These are phyloP conservation scores for Limosa lapponica DNA, from an alignment of 2,797 vertebrate species.

Conservation along the genomic window DNA sequence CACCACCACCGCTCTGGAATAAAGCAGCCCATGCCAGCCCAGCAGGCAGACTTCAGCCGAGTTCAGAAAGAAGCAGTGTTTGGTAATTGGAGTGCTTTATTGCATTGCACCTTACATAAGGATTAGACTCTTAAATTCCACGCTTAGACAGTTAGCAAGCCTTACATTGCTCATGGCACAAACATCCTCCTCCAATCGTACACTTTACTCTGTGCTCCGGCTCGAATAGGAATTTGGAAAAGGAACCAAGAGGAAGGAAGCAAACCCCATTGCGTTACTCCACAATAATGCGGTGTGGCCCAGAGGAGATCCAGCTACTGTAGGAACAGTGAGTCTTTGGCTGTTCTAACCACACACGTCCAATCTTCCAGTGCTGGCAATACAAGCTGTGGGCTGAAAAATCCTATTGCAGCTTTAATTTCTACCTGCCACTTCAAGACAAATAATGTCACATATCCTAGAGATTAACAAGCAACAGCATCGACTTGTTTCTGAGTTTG, in stretches of 20 bases:
- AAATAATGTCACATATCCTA: neutral
- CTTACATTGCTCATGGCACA: neutral
- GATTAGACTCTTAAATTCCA: neutral
- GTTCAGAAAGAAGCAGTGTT: neutral
- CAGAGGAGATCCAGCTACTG: neutral
- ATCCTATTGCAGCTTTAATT: neutral
- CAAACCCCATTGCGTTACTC: neutral
- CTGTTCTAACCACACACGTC: neutral
- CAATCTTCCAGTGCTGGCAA: neutral
- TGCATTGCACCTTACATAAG: neutral
- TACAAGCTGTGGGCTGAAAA: neutral
- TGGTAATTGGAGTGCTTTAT: neutral
- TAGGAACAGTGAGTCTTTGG: neutral
- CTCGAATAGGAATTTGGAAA: neutral
- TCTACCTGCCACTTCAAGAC: neutral
- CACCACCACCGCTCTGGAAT: neutral
- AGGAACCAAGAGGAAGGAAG: neutral
- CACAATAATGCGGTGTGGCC: accelerated
- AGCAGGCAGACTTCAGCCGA: neutral
- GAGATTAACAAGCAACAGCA: neutral
- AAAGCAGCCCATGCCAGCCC: neutral
- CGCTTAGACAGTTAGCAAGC: neutral
- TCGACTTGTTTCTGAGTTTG: neutral
- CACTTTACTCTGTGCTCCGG: neutral
- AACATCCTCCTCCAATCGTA: neutral